Base-by-base conservation (phyloP, 2,113 vertebrate genomes). In the Ammodytes marinus region DNA sequence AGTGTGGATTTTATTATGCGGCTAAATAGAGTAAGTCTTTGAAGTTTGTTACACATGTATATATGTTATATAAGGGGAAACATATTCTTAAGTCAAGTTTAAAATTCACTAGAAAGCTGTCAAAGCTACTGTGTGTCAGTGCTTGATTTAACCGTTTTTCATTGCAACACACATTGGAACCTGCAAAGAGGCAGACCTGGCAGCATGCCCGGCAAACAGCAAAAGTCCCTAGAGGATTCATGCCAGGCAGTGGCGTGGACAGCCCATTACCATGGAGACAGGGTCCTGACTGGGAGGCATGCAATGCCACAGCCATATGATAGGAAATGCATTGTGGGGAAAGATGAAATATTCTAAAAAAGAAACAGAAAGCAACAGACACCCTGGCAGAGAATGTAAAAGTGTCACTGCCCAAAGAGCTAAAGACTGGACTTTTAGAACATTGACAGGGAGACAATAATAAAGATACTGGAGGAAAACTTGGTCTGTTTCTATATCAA, bases 241-340 rank as follows among this genome's bases (percentile, higher is more conserved):
- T 77, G 80, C 85, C 88, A 89, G 68, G 73, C 82, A 69, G 77
- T 42, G 69, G 83, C 77, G 84, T 37, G 63, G 82, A 85, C 86
- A 75, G 80, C 75, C 59, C 35, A 59, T 93, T 85, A 71, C 88
- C 86, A 93, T 90, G 90, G 88, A 84, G 81, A 93, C 86, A 27
- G 55, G 72, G 84, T 82, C 79, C 74, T 80, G 86, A 77, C 80
- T 84, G 59, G 55, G 45, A 86, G 78, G 59, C 35, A 50, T 65
- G 35, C 43, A 43, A 10, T 57, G 68, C 68, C 47, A 14, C 27
- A 69, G 49, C 19, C 35, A 72, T 13, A 17, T 46, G 39, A 60
- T 27, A 27, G 27, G 27, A 71, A 67, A 81, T 64, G 55, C 46
- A 76, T 15, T 4, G 11, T 17, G 61, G 15, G 40, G 43, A 75